phyloP scores from a whole-genome alignment of 2,797 vertebrate genomes.

The Poecile montanus region DNA sequence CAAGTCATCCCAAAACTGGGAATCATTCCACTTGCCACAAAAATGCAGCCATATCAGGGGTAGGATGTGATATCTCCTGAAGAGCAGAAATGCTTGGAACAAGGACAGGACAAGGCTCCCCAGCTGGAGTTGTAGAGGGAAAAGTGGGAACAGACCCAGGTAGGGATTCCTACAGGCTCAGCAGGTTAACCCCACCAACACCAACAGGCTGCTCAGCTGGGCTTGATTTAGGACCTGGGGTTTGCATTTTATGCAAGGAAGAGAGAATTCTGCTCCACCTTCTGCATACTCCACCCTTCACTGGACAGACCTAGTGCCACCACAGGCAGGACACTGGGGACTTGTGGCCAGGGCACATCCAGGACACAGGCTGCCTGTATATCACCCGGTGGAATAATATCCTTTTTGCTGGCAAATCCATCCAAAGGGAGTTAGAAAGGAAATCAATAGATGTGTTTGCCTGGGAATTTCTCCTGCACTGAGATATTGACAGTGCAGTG shows the following conservation, averaged over 20 bases:
- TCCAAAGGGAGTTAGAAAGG: not conserved
- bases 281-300: not conserved
- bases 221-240: not conserved
- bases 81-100: not conserved
- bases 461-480: constrained; percentile 10
- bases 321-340: rapidly evolving
- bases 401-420: not conserved
- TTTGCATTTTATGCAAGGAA: not conserved
- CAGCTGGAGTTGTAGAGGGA: not conserved
- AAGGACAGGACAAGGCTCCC: not conserved
- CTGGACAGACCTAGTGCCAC: not conserved
- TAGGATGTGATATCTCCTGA: constrained; percentile 13
- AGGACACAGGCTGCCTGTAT: not conserved
- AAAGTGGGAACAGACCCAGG: not conserved
- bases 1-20: not conserved
- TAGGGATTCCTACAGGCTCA: not conserved
- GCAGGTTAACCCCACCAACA: not conserved
- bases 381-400: not conserved
- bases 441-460: constrained; percentile 36
- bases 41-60: not conserved
- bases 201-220: not conserved
- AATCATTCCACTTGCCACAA: constrained; percentile 29
- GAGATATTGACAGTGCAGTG: not conserved
- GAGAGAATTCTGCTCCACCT: not conserved
- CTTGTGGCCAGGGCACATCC: not conserved